These are phyloP conservation scores for Scarus forsteni DNA, from an alignment of 2,797 vertebrate genomes.

Conservation along the genomic window DNA sequence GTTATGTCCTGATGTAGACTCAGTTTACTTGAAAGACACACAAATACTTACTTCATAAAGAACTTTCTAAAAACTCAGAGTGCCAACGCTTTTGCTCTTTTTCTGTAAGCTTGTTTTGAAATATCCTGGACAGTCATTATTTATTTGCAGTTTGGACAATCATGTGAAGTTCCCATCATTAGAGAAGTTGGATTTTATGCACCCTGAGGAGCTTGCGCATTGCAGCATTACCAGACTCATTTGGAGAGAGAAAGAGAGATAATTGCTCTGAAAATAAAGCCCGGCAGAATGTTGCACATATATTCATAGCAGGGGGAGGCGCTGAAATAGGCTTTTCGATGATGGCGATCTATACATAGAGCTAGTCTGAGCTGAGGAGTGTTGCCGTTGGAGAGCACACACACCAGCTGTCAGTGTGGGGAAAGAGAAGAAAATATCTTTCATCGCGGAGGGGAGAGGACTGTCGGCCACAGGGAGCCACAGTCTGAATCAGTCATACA, in stretches of 20 bases:
- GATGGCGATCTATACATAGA: slow-evolving; percentile 78
- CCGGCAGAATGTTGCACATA: slow-evolving; percentile 54
- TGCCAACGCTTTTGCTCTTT: no score
- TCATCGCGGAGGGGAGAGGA: slow-evolving; percentile 69
- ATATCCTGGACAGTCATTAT: no score
- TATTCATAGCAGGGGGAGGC: slow-evolving; percentile 71
- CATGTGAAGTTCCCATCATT: slow-evolving; percentile 70
- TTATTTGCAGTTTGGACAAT: slow-evolving; percentile 68
- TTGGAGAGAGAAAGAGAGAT: slow-evolving; percentile 52
- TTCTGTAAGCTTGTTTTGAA: no score
- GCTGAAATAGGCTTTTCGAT: slow-evolving; percentile 64
- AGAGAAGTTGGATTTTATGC: slow-evolving; percentile 66
- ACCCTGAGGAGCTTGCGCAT: slow-evolving; percentile 66
- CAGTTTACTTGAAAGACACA: no score
- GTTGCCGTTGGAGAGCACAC: slow-evolving; percentile 73
- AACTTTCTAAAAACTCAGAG: no score
- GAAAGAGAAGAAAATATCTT: slow-evolving; percentile 77
- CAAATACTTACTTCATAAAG: no score
- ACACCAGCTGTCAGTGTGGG: slow-evolving; percentile 77
- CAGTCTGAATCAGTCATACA: slow-evolving; percentile 65
- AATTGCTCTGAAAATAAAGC: slow-evolving; percentile 63
- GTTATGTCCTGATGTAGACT: no score
- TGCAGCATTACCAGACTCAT: slow-evolving; percentile 71
- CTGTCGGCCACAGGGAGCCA: slow-evolving; percentile 63
- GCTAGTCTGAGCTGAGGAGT: slow-evolving; percentile 74